phyloP scores from a whole-genome alignment of 2,888 invertebrate genomes.

The Muscina levida region DNA sequence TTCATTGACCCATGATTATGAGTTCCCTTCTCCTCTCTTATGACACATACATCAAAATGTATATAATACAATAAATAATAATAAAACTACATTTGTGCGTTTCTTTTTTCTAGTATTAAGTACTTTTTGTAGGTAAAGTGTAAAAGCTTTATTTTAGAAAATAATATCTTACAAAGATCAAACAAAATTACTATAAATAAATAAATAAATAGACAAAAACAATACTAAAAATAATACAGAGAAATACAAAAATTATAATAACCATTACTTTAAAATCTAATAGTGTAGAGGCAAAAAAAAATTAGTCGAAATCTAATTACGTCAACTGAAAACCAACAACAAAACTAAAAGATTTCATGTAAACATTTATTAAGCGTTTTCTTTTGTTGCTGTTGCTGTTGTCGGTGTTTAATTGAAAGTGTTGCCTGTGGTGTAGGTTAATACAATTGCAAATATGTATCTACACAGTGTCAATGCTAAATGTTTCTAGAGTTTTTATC shows the following conservation, averaged over 20 bases:
- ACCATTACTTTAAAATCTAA: no score
- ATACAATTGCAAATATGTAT: no score
- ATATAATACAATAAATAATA: constrained; percentile 23
- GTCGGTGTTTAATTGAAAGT: background rate
- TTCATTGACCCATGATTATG: no score
- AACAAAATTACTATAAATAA: constrained; percentile 30
- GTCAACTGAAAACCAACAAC: constrained; percentile 33
- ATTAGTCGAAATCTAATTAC: constrained; percentile 29
- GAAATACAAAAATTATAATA: constrained; percentile 4
- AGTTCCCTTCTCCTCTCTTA: no score
- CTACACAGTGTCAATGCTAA: no score
- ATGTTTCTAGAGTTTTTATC: background rate
- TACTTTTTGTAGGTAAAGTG: constrained; percentile 41
- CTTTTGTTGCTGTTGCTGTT: constrained; percentile 3
- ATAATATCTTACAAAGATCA: background rate
- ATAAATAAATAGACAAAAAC: constrained; percentile 9
- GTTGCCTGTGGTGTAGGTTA: background rate
- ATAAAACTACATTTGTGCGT: constrained; percentile 27
- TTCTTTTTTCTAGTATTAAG: no score
- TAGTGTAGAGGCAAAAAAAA: background rate
- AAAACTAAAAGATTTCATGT: constrained; percentile 28
- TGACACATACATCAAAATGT: no score
- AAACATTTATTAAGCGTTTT: background rate
- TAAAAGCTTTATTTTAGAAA: constrained; percentile 59
- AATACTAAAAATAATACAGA: constrained; percentile 42